A percentile compares a stretch with the other conserved stretches of the same genome.
Evolutionary conservation across 1,140 invertebrate species (phyloP).

Genomic region (Neodiprion virginianus): DNA sequence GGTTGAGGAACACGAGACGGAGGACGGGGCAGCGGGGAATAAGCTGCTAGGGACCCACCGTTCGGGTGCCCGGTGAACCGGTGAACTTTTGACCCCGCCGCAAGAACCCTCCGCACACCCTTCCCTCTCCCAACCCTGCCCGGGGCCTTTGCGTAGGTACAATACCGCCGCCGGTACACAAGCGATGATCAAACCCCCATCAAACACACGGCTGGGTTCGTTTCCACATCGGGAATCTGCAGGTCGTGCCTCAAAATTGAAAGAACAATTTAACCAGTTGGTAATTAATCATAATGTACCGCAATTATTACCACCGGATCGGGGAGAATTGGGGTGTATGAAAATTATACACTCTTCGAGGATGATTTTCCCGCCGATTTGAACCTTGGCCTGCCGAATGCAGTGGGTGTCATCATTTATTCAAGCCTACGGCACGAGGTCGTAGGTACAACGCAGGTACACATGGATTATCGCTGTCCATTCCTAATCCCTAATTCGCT

Average conservation of each 20-base stretch:
- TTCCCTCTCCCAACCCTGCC: background rate
- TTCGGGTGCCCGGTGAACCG: background rate
- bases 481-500: too few species aligned
- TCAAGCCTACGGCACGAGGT: background rate
- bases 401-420: background rate
- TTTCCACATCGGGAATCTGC: background rate
- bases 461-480: too few species aligned
- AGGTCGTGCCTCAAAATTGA: background rate
- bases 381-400: background rate
- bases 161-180: background rate
- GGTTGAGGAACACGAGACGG: too few species aligned
- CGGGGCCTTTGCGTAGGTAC: background rate
- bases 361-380: background rate
- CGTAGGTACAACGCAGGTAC: too few species aligned
- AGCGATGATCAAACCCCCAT: constrained; percentile 1
- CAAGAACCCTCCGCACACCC: background rate
- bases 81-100: constrained; percentile 6
- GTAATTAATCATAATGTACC: background rate
- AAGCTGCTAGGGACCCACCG: background rate
- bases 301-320: background rate
- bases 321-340: background rate
- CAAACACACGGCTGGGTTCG: background rate
- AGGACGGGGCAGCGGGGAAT: too few species aligned
- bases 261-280: background rate
- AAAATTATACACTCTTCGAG: background rate